Evolutionary conservation across 2,797 vertebrate species (phyloP), one percentile per base, ranked within the genome.

Genomic region (Phrynocephalus guinanensis): DNA sequence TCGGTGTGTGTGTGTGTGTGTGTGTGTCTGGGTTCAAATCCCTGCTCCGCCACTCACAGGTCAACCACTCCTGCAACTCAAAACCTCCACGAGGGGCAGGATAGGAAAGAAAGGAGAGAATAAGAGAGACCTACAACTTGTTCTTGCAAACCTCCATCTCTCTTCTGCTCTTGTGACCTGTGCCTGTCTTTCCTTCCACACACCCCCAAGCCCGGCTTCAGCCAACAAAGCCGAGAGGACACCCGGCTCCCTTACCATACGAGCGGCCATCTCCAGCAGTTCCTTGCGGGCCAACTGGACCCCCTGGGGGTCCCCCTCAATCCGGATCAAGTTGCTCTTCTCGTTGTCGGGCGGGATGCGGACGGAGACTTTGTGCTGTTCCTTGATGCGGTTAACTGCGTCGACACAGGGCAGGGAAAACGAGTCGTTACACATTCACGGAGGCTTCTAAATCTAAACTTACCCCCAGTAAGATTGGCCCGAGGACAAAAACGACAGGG

Each of bases 291-390:
- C 97, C 93, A 97, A 93, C 92, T 97, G 97, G 6, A 98, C 97
- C n/a, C 97, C 97, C 89, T 96, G 96, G 0, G 96, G 97, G 88
- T 98, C 97, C 1, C 97, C 97, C 85, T 98, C 97, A 8, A 98
- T 98, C 76, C 97, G 96, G 75, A 98, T 97, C 91, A 97, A 92
- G 2, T 97, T 95, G 26, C 97, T 98, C n/a, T 95, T 95, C 78
- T 97, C 97, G 0, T 96, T 95, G 92, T 98, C 97, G 88, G 97
- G 97, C 3, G 97, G 97, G 86, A 98, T 97, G 82, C 97, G 93
- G 67, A 98, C 97, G 0, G 96, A 98, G 78, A 98, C 97, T 87
- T 97, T 97, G 94, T 98, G 97, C 94, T 97, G 97, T 91, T 98
- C 97, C 93, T 97, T 97, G 93, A 98, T 98, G 85, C 97, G 95